Conservation (phyloP, 2,797 vertebrate genomes). For the Saxicola maurus region DNA sequence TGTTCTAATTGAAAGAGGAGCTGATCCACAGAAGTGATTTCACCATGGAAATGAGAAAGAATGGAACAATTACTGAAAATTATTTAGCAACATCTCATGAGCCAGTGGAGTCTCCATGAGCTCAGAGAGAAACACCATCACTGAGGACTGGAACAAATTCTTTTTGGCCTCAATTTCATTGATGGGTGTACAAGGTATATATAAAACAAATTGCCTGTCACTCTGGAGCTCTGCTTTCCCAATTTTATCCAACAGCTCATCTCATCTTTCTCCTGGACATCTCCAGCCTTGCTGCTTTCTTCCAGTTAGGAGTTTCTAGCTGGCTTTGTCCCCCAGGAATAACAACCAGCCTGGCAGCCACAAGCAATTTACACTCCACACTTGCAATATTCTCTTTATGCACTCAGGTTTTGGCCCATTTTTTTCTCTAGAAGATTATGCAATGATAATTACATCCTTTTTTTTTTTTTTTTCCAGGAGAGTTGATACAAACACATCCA, state of each 20-base stretch:
- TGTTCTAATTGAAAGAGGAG: background rate
- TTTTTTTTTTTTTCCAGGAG: background rate
- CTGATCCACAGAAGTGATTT: background rate
- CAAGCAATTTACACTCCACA: background rate
- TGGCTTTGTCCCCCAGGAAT: background rate
- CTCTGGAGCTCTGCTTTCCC: background rate
- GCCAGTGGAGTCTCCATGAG: background rate
- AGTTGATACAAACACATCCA: background rate
- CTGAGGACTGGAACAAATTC: background rate
- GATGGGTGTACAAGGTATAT: background rate
- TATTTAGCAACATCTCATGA: accelerated
- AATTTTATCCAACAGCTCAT: background rate
- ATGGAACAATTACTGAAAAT: background rate
- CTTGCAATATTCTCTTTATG: background rate
- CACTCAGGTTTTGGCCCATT: background rate
- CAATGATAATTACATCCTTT: background rate
- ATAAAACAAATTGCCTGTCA: background rate
- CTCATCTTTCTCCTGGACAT: background rate
- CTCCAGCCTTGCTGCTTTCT: background rate
- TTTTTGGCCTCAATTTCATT: background rate
- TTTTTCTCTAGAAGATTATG: background rate
- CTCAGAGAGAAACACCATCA: background rate
- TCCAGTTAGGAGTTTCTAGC: background rate
- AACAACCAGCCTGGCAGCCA: background rate
- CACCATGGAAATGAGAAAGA: background rate